phyloP scores from a whole-genome alignment of 2,113 vertebrate species.

The Illadopsis cleaveri region DNA sequence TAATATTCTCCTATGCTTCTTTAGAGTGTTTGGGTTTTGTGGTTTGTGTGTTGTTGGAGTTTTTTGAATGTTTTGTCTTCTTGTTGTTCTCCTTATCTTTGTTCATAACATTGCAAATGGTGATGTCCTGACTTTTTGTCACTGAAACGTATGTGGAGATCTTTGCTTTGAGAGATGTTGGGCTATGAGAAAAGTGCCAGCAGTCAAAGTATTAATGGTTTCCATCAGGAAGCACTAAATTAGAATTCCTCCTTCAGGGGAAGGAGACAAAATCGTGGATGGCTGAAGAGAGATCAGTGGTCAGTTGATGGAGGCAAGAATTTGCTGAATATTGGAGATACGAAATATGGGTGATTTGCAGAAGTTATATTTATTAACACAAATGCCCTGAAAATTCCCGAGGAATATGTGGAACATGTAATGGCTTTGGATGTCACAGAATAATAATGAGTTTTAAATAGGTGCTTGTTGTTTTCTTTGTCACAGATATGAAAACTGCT shows the following conservation, averaged over 20 bases:
- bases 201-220: neutral
- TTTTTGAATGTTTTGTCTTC: neutral
- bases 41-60: neutral
- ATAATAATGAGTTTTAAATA: neutral
- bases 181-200: neutral
- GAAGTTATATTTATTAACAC: neutral
- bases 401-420: neutral
- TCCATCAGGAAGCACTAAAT: neutral
- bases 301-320: neutral
- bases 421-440: neutral
- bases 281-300: neutral
- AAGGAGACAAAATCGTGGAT: neutral
- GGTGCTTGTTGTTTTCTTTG: neutral
- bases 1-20: neutral
- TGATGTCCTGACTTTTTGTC: neutral
- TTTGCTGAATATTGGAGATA: neutral
- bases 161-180: neutral
- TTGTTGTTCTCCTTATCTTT: neutral
- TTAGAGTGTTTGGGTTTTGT: neutral
- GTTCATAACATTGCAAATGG: neutral
- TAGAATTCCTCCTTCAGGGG: neutral
- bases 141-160: neutral
- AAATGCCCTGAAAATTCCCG: neutral
- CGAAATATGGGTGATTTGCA: neutral
- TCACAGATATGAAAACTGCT: neutral